Evolutionary conservation across 2,888 invertebrate species (phyloP), one percentile per base, ranked within the genome.

Genomic region (Ophion ventricosus): DNA sequence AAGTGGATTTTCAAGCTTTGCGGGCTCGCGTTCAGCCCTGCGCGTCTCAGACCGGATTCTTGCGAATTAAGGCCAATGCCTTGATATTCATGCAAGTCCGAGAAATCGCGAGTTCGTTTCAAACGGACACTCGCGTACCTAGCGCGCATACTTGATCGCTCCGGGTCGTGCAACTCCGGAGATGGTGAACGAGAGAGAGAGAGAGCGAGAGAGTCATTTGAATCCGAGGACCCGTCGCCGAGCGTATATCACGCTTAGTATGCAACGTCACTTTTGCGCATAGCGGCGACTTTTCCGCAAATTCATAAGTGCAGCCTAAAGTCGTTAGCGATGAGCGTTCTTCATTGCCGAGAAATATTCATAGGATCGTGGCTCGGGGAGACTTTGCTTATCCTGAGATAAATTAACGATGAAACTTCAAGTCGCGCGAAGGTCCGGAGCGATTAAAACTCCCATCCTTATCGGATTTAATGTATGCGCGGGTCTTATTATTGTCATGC

Each of bases 371-470:
- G 49, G 40, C 49, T 49, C 49, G 63, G 63, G 29, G 43, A 54
- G 63, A 49, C 75, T 67, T 63, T 49, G 49, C 23, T 70, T 78
- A 70, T 78, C 72, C 49, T 17, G 66, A 79, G 64, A 56, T 35
- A 20, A 66, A 64, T 49, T 40, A 54, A 20, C 72, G 70, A 72
- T 79, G 79, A 64, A 72, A 79, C 63, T 70, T 72, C 72, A 49
- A 25, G n/a, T 23, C 56, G 10, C n/a, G 26, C 49, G 69, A 26
- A 49, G 14, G 43, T 26, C 67, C 25, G 20, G 49, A 61, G 69
- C 43, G 26, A 77, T 77, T 29, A 11, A 67, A 49, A 59, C 26
- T 69, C 14, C n/a, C 43, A 67, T 57, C 40, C 23, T 26, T 11
- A 76, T 67, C 67, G 67, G 23, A 57, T 35, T 26, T 35, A 49